Evolutionary conservation across 2,888 invertebrate species (phyloP).

Genomic region (Lissonota sp.): DNA sequence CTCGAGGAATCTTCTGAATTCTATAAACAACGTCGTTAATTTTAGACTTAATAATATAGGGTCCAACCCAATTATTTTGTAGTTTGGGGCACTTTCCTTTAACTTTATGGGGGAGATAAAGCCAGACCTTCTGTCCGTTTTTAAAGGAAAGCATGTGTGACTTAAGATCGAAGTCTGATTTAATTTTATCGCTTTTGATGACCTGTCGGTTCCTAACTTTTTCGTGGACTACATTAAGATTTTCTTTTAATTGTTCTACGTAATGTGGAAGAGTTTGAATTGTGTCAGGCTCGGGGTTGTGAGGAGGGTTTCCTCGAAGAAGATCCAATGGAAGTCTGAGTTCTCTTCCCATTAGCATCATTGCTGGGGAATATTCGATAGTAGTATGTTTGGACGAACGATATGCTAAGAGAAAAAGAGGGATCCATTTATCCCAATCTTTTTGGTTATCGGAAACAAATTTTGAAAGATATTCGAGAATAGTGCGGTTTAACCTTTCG

Average conservation of each 20-base stretch:
- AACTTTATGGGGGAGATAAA: conserved; percentile 28
- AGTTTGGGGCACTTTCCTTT: conserved; percentile 50
- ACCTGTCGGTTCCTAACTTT: conserved; percentile 16
- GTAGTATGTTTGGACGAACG: no score
- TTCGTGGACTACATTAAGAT: conserved; percentile 13
- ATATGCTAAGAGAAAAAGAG: no score
- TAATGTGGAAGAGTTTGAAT: no score
- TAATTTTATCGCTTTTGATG: conserved; percentile 37
- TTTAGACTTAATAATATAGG: conserved; percentile 30
- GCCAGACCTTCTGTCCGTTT: conserved; percentile 31
- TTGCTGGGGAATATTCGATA: no score
- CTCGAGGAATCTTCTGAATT: conserved; percentile 28
- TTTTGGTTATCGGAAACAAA: no score
- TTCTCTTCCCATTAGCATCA: no score
- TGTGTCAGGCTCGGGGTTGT: no score
- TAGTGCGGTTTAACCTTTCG: conserved; percentile 16
- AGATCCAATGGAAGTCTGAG: no score
- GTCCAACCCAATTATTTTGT: conserved; percentile 45
- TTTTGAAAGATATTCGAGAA: no score
- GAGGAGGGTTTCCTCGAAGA: no score
- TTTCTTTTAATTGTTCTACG: no score
- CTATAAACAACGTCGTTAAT: conserved; percentile 43
- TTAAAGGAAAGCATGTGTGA: conserved; percentile 24
- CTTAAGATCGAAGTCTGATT: conserved; percentile 10
- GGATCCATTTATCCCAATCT: no score